These are phyloP conservation scores for Penaeus monodon DNA, from an alignment of 2,888 invertebrate species.

Conservation along the genomic window DNA sequence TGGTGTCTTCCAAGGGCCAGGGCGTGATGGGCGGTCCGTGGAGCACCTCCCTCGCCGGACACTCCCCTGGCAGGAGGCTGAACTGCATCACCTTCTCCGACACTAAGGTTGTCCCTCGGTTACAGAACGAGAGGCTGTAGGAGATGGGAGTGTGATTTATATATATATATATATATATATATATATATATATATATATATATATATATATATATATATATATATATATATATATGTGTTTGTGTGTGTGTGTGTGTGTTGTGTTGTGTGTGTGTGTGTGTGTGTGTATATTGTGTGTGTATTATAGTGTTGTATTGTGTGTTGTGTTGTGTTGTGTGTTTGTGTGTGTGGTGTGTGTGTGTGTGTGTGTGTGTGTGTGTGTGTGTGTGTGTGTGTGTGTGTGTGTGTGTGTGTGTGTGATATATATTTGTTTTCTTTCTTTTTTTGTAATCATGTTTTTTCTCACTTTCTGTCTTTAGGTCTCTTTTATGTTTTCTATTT, in stretches of 20 bases:
- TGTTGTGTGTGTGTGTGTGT: too few species aligned
- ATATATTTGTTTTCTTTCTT: not conserved
- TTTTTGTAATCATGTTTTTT: not conserved
- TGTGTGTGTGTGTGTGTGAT: not conserved
- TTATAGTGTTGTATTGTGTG: too few species aligned
- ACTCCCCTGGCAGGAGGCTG: conserved; percentile 83
- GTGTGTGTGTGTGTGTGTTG: too few species aligned
- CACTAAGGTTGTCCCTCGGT: conserved; percentile 80
- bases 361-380: not conserved
- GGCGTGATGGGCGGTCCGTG: conserved; percentile 5
- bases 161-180: too few species aligned
- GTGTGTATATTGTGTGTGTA: too few species aligned
- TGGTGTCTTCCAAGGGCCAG: not conserved
- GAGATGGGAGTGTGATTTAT: not conserved
- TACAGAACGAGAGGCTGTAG: conserved; percentile 83
- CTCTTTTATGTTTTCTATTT: too few species aligned
- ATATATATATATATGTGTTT: not conserved
- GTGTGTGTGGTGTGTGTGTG: not conserved
- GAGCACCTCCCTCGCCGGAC: conserved; percentile 68
- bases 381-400: not conserved
- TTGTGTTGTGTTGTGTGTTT: not conserved
- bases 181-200: too few species aligned
- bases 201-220: not conserved
- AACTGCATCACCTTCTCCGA: conserved; percentile 81
- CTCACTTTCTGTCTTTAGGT: too few species aligned